These are phyloP conservation scores for Holothuria glaberrima DNA, from an alignment of 35 echinoderm and acorn worm species.

Conservation along the genomic window DNA sequence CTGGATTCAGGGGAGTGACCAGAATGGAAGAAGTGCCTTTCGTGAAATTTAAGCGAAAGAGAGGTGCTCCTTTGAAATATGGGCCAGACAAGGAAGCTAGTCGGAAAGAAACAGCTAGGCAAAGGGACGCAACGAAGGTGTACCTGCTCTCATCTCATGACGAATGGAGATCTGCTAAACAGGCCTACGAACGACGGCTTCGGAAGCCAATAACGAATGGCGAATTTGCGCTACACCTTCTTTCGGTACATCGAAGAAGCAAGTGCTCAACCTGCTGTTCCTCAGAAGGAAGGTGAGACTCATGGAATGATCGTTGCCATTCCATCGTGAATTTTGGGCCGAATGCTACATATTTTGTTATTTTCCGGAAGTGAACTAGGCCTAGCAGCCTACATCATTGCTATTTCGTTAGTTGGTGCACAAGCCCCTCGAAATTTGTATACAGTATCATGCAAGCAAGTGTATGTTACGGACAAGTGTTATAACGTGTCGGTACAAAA, in stretches of 20 bases:
- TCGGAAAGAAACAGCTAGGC: constrained; percentile 21
- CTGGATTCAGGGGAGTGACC: no score
- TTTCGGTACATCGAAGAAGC: constrained; percentile 41
- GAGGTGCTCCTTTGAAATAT: constrained; percentile 51
- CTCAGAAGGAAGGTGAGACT: constrained; percentile 20
- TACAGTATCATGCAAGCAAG: no score
- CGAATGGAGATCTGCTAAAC: constrained; percentile 43
- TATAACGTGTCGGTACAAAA: no score
- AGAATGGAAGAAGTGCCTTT: constrained; percentile 49
- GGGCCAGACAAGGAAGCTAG: constrained; percentile 50
- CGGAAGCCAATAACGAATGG: constrained; percentile 48
- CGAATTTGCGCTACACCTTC: constrained; percentile 53
- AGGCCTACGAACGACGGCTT: constrained; percentile 11
- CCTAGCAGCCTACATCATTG: no score
- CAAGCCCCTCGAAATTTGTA: no score
- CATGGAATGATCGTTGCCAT: no score
- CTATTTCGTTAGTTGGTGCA: no score
- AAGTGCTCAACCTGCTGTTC: constrained; percentile 19
- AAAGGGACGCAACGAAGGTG: constrained; percentile 51
- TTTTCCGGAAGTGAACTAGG: no score
- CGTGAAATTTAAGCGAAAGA: constrained; percentile 39
- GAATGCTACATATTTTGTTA: no score
- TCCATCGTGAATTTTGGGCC: no score
- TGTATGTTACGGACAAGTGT: no score
- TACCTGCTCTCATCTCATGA: constrained; percentile 45